Evolutionary conservation across 2,113 vertebrate species (phyloP).

Genomic region (Mola mola): DNA sequence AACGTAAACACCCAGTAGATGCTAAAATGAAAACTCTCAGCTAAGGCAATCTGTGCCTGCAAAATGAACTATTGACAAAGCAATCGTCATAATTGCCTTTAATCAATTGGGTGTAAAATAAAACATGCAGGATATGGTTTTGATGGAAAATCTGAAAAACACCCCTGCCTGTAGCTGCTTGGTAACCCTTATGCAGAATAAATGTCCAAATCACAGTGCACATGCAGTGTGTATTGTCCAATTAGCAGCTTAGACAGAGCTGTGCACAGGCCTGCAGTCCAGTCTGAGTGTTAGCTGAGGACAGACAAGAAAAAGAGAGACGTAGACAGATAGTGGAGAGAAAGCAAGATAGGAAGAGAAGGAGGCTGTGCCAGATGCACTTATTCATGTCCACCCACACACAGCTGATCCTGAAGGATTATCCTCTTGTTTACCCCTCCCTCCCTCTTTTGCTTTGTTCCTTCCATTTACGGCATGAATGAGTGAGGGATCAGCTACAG

Average conservation of each 20-base stretch:
- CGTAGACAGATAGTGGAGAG: slow-evolving; percentile 15
- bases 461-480: slow-evolving; percentile 47
- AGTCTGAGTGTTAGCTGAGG: slow-evolving; percentile 35
- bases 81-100: too few relatives aligned
- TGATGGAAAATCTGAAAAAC: neutral
- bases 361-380: slow-evolving; percentile 60
- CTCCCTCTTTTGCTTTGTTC: slow-evolving; percentile 25
- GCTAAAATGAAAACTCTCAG: too few relatives aligned
- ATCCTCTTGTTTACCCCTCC: slow-evolving; percentile 41
- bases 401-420: slow-evolving; percentile 81
- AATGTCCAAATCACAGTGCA: neutral
- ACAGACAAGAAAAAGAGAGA: slow-evolving; percentile 11
- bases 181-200: too few relatives aligned
- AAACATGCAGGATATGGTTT: too few relatives aligned
- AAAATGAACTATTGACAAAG: too few relatives aligned
- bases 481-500: slow-evolving; percentile 34
- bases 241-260: slow-evolving; percentile 31
- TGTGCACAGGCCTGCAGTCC: slow-evolving; percentile 24
- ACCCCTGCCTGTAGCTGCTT: neutral
- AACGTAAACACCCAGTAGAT: neutral
- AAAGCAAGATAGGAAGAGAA: slow-evolving; percentile 19
- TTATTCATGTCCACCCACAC: slow-evolving; percentile 78
- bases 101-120: too few relatives aligned
- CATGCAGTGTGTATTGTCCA: slow-evolving; percentile 28
- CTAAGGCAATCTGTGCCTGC: too few relatives aligned